These are phyloP conservation scores for Arothron firmamentum DNA, from an alignment of 2,113 vertebrate genomes.

Conservation along the genomic window DNA sequence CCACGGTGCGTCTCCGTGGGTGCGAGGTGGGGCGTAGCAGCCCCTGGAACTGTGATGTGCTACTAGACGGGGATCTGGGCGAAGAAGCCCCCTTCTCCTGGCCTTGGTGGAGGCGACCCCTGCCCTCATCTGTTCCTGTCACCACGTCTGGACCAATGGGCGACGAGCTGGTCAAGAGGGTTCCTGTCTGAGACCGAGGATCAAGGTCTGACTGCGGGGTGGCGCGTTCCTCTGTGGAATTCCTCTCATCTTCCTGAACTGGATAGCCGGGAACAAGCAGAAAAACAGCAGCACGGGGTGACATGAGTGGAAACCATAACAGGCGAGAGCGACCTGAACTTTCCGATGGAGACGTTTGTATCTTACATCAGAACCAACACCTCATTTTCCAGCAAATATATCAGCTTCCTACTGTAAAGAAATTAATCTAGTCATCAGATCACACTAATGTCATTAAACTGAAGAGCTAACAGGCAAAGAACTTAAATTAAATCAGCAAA, in stretches of 20 bases:
- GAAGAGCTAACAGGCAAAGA: slow-evolving; percentile 21
- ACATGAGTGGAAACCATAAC: slow-evolving; percentile 46
- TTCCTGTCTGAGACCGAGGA: slow-evolving; percentile 27
- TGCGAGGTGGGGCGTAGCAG: slow-evolving; percentile 33
- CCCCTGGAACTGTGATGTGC: slow-evolving; percentile 20
- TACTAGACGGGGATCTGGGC: slow-evolving; percentile 8
- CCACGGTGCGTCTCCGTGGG: slow-evolving; percentile 31
- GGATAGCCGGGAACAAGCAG: slow-evolving; percentile 51
- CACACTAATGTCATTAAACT: slow-evolving; percentile 2
- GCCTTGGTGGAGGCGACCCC: slow-evolving; percentile 15
- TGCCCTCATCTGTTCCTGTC: slow-evolving; percentile 9
- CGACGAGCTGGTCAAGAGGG: slow-evolving; percentile 20
- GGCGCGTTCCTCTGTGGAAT: slow-evolving; percentile 44
- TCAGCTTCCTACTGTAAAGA: slow-evolving; percentile 2
- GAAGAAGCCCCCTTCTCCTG: slow-evolving; percentile 4
- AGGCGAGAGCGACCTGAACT: slow-evolving; percentile 37
- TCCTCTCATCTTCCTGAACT: slow-evolving; percentile 60
- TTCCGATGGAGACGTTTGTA: slow-evolving; percentile 38
- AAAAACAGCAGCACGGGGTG: slow-evolving; percentile 23
- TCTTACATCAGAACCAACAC: slow-evolving; percentile 19
- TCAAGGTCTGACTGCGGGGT: slow-evolving; percentile 9
- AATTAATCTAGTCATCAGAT: neutral
- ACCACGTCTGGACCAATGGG: slow-evolving; percentile 21
- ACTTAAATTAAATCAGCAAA: slow-evolving; percentile 8
- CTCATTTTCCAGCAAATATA: slow-evolving; percentile 10